Percentiles rank a stretch among this genome's conserved stretches.
Conservation (phyloP, 2,888 invertebrate genomes). For the Buathra laborator region DNA sequence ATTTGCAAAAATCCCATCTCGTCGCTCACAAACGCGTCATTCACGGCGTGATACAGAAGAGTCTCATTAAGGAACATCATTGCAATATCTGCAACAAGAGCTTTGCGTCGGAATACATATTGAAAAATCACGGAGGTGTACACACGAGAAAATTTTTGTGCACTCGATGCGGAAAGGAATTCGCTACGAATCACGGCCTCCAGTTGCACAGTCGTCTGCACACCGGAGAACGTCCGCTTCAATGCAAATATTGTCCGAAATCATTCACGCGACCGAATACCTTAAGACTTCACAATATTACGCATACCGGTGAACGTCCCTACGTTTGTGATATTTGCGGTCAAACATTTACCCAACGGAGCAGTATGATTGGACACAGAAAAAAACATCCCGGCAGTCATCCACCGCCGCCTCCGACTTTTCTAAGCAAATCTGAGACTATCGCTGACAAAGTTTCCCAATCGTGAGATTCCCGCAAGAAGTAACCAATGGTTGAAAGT, state of each 20-base stretch:
- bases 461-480: background rate
- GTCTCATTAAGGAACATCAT: slow-evolving; percentile 64
- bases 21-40: slow-evolving; percentile 55
- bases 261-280: slow-evolving; percentile 80
- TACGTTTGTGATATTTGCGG: slow-evolving; percentile 82
- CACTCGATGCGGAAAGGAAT: slow-evolving; percentile 82
- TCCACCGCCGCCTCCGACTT: slow-evolving; percentile 82
- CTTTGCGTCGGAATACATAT: slow-evolving; percentile 62
- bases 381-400: slow-evolving; percentile 80
- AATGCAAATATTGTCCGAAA: slow-evolving; percentile 81
- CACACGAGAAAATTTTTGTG: slow-evolving; percentile 82
- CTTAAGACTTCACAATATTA: slow-evolving; percentile 79
- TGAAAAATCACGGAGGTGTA: slow-evolving; percentile 75
- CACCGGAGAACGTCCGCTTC: slow-evolving; percentile 79
- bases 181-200: slow-evolving; percentile 80
- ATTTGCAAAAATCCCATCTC: slow-evolving; percentile 72
- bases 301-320: slow-evolving; percentile 80
- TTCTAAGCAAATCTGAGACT: slow-evolving; percentile 48
- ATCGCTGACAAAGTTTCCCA: background rate
- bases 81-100: slow-evolving; percentile 59
- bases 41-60: slow-evolving; percentile 61
- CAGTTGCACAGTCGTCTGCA: slow-evolving; percentile 78
- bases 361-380: slow-evolving; percentile 80
- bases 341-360: slow-evolving; percentile 81
- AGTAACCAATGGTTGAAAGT: background rate